Evolutionary conservation across 2,888 invertebrate species (phyloP).

Genomic region (Cephus nigrinus): DNA sequence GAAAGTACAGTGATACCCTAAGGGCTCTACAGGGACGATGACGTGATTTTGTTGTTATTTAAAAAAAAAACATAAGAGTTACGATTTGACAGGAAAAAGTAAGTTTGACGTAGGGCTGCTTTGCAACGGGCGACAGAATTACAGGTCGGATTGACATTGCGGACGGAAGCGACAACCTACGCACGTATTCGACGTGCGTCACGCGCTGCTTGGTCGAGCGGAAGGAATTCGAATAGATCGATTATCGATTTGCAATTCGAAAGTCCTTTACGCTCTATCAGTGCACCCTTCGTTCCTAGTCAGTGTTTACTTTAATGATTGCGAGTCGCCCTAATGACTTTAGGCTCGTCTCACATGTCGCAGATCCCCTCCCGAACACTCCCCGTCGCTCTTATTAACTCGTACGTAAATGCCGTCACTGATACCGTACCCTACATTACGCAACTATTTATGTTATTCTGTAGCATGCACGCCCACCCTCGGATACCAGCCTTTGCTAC

Average conservation of each 20-base stretch:
- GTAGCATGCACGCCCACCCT: neutral
- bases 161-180: neutral
- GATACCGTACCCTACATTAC: neutral
- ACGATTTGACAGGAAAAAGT: neutral
- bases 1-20: neutral
- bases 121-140: neutral
- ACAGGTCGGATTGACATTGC: neutral
- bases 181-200: neutral
- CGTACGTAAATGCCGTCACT: neutral
- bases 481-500: neutral
- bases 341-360: neutral
- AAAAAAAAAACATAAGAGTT: neutral
- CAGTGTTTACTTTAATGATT: neutral
- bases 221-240: neutral
- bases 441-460: neutral
- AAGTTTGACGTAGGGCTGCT: neutral
- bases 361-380: neutral
- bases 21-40: neutral
- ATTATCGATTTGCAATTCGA: constrained; percentile 4
- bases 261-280: neutral
- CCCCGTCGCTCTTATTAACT: neutral
- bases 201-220: neutral
- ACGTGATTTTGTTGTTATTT: neutral
- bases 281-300: neutral
- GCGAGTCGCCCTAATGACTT: neutral